These are phyloP conservation scores for Xestia xanthographa DNA, from an alignment of 2,888 invertebrate genomes.

Conservation along the genomic window DNA sequence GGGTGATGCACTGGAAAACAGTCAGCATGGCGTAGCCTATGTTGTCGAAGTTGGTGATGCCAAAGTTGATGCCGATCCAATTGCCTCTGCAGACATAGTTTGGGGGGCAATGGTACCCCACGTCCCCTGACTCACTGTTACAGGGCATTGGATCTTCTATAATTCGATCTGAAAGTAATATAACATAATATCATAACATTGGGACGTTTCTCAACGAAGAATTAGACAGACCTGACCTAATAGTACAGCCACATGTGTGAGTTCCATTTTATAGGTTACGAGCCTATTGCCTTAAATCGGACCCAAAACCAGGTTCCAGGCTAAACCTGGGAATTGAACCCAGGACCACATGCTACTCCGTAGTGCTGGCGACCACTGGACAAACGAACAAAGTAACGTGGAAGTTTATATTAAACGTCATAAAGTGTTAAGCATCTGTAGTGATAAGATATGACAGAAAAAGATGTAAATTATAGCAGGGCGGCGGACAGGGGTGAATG, in stretches of 20 bases:
- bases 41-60: conserved; percentile 99
- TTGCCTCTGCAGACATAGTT: conserved; percentile 90
- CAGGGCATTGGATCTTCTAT: conserved; percentile 80
- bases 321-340: background rate
- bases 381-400: background rate
- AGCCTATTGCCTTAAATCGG: background rate
- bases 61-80: conserved; percentile 95
- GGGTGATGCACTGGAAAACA: conserved; percentile 99
- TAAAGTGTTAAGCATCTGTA: background rate
- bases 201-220: background rate
- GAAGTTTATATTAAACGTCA: background rate
- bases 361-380: background rate
- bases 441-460: background rate
- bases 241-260: background rate
- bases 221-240: background rate
- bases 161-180: conserved; percentile 69
- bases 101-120: conserved; percentile 92
- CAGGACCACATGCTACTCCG: background rate
- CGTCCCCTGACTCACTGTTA: conserved; percentile 91
- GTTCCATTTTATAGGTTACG: background rate
- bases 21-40: conserved; percentile 99
- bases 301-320: background rate
- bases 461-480: background rate
- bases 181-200: background rate
- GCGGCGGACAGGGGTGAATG: background rate